These are phyloP conservation scores for Laticauda laticaudata DNA, from an alignment of 2,113 vertebrate genomes.

Conservation along the genomic window DNA sequence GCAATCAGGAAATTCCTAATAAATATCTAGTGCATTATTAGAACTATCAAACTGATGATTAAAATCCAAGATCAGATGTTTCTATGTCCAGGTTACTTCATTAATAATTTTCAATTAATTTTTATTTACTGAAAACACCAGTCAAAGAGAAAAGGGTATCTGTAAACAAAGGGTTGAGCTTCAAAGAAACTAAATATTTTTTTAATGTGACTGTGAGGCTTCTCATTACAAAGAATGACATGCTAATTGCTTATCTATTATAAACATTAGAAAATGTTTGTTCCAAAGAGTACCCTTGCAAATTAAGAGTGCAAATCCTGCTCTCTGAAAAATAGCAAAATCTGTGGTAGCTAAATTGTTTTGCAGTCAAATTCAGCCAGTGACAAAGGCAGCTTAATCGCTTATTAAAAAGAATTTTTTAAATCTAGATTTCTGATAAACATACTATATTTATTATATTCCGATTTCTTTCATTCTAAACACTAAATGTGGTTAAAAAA, in stretches of 20 bases:
- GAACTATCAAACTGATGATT: not conserved
- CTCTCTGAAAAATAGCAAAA: not conserved
- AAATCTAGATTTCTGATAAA: not conserved
- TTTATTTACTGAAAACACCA: too few relatives aligned
- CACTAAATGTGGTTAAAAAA: not conserved
- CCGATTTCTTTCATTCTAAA: not conserved
- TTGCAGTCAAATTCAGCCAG: not conserved
- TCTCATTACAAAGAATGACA: not conserved
- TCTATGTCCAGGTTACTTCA: not conserved
- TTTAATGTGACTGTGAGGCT: not conserved
- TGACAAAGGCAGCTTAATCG: not conserved
- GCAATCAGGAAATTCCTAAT: not conserved
- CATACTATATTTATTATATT: not conserved
- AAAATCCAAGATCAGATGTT: too few relatives aligned
- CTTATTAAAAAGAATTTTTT: not conserved
- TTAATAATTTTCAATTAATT: not conserved
- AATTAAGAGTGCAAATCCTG: not conserved
- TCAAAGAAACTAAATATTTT: not conserved
- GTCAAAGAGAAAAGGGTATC: not conserved
- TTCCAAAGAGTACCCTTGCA: not conserved
- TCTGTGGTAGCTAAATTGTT: not conserved
- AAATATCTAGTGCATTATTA: not conserved
- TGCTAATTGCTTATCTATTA: not conserved
- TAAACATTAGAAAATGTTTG: not conserved
- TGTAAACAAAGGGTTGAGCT: not conserved